phyloP scores from a whole-genome alignment of 2,888 invertebrate genomes.

The Perithous albicinctus region DNA sequence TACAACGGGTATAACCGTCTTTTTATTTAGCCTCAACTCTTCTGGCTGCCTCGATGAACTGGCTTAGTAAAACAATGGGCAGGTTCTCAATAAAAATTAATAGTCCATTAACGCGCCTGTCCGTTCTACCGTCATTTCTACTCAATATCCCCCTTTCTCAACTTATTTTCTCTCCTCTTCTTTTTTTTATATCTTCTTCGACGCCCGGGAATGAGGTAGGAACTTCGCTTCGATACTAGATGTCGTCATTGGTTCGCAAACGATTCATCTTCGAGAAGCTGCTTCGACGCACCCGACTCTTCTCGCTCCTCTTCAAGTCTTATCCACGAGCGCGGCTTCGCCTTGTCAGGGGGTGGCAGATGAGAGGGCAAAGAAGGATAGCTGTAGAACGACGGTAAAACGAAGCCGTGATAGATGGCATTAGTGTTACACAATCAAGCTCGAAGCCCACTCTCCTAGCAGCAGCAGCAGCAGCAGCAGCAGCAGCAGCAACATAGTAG shows the following conservation, averaged over 20 bases:
- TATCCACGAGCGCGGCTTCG: constrained; percentile 40
- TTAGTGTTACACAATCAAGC: constrained; percentile 78
- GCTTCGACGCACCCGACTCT: constrained; percentile 54
- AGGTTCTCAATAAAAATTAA: constrained; percentile 70
- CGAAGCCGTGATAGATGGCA: constrained; percentile 80
- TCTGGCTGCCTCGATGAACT: constrained; percentile 3
- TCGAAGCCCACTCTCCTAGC: constrained; percentile 64
- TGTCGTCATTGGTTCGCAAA: constrained; percentile 70
- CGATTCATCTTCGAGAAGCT: constrained; percentile 76
- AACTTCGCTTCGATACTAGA: constrained; percentile 52
- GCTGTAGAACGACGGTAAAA: constrained; percentile 69
- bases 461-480: neutral
- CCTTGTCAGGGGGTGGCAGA: constrained; percentile 53
- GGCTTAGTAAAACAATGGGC: constrained; percentile 58
- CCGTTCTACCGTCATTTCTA: constrained; percentile 28
- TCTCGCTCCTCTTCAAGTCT: constrained; percentile 53
- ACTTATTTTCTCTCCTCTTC: neutral
- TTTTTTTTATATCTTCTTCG: constrained; percentile 63
- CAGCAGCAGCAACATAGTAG: constrained; percentile 45
- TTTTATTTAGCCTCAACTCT: constrained; percentile 10
- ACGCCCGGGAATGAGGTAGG: constrained; percentile 28
- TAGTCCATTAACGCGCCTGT: constrained; percentile 69
- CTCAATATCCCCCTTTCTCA: constrained; percentile 36
- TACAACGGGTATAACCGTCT: neutral
- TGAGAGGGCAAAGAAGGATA: constrained; percentile 40